Base-by-base conservation (phyloP, 2,888 invertebrate genomes). In the Tetramorium bicarinatum region DNA sequence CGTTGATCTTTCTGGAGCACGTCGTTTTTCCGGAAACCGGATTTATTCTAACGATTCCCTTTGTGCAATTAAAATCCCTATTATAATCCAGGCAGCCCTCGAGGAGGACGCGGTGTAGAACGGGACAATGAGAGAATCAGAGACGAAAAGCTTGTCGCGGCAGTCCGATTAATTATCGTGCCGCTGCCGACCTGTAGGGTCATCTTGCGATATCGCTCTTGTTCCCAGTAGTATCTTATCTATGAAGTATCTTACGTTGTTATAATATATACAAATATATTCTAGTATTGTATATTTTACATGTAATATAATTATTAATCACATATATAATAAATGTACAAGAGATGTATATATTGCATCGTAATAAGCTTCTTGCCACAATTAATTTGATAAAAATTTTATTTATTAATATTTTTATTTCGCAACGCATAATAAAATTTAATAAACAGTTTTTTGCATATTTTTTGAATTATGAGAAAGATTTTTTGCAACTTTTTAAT, bases 161-260 rank as follows among this genome's bases (percentile, higher is more conserved):
- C 66, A 66, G 86, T 34, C 88, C 86, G 88, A 90, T 90, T 89
- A 90, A 90, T 90, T 90, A 90, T 87, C 87, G 44, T 79, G 76
- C 69, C 69, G 69, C 67, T 56, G 77, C 29, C 83, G 72, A 47
- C 29, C 54, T 75, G 61, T 75, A 64, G 80, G 72, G 83, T 76
- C 72, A 83, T 80, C 82, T 71, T 79, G 67, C 81, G 84, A 69
- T 77, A 54, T 21, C 29, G n/a, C 21, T 34, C 29, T 69, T 54
- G 29, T 44, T 54, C 34, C 7, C 67, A 29, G n/a, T 15, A 44
- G 69, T 77, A 34, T 69, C 41, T 69, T 77, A 59, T 52, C 41
- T 29, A 3, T 44, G 41, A 77, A 54, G 29, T 52, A 54, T 67
- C n/a, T 67, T 77, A 41, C 15, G 29, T 41, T 11, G 3, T 4